Evolutionary conservation across 2,113 vertebrate species (phyloP).

Genomic region (Chloroceryle aenea): DNA sequence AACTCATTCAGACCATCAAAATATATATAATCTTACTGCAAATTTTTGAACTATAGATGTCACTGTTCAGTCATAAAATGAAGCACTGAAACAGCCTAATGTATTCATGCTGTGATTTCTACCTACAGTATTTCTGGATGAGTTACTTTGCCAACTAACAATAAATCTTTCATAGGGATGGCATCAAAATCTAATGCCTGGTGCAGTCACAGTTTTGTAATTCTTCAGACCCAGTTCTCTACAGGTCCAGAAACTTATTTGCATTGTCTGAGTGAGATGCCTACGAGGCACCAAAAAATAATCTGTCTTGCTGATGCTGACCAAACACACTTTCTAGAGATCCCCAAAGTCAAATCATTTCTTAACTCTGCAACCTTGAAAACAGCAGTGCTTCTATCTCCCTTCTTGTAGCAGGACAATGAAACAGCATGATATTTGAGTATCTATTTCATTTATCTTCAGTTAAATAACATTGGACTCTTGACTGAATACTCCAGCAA

Average conservation of each 20-base stretch:
- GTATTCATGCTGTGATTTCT: slow-evolving; percentile 18
- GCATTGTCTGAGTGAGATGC: not conserved
- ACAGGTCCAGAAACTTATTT: not conserved
- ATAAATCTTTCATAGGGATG: not conserved
- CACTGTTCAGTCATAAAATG: slow-evolving; percentile 59
- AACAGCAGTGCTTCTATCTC: not conserved
- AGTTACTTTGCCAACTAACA: not conserved
- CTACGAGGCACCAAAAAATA: not conserved
- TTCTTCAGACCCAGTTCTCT: not conserved
- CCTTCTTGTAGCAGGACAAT: not conserved
- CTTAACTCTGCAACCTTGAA: not conserved
- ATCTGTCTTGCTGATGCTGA: not conserved
- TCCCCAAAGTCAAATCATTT: not conserved
- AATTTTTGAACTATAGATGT: slow-evolving; percentile 50
- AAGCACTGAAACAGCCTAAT: not conserved
- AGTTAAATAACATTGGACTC: not conserved
- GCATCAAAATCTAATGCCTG: not conserved
- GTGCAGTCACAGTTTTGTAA: not conserved
- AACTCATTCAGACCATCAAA: not conserved
- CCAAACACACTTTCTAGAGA: not conserved
- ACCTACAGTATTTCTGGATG: not conserved
- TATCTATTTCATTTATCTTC: slow-evolving; percentile 33
- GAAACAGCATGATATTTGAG: not conserved
- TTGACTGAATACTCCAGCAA: not conserved
- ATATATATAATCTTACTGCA: not conserved